These are phyloP conservation scores for Melieria picta DNA, from an alignment of 2,888 invertebrate species.

Conservation along the genomic window DNA sequence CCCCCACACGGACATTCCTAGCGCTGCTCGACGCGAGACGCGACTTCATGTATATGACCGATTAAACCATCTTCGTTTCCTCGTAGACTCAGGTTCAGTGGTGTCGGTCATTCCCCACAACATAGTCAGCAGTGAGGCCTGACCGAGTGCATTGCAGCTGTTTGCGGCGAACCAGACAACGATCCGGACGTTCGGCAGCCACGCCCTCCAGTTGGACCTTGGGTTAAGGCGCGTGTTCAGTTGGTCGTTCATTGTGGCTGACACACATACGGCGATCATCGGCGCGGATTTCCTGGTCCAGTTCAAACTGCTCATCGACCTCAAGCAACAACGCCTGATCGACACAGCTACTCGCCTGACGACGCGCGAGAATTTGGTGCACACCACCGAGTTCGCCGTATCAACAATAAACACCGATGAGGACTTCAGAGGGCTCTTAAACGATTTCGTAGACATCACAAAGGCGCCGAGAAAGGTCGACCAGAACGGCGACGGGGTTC, in stretches of 20 bases:
- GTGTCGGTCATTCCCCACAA: slow-evolving; percentile 6
- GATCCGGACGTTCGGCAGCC: slow-evolving; percentile 27
- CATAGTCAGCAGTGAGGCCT: neutral
- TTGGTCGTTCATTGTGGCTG: slow-evolving; percentile 34
- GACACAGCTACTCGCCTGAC: neutral
- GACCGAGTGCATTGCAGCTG: slow-evolving; percentile 12
- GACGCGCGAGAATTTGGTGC: neutral
- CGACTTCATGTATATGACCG: neutral
- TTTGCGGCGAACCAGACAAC: slow-evolving; percentile 24
- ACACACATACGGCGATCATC: slow-evolving; percentile 24
- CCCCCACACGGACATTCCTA: neutral
- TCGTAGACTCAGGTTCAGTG: slow-evolving; percentile 12
- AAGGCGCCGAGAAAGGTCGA: neutral
- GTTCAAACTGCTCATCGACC: neutral
- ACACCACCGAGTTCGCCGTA: neutral
- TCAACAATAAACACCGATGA: neutral
- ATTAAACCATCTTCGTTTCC: neutral
- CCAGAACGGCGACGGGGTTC: neutral
- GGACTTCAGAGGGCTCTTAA: neutral
- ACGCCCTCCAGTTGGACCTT: slow-evolving; percentile 21
- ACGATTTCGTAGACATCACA: neutral
- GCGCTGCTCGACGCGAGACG: neutral
- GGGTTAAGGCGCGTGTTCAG: slow-evolving; percentile 30
- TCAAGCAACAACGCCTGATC: slow-evolving; percentile 17
- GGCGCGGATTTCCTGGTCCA: slow-evolving; percentile 3